Evolutionary conservation across 2,888 invertebrate genomes (phyloP), one percentile per base, ranked within the genome.

Genomic region (Pinctada fucata): DNA sequence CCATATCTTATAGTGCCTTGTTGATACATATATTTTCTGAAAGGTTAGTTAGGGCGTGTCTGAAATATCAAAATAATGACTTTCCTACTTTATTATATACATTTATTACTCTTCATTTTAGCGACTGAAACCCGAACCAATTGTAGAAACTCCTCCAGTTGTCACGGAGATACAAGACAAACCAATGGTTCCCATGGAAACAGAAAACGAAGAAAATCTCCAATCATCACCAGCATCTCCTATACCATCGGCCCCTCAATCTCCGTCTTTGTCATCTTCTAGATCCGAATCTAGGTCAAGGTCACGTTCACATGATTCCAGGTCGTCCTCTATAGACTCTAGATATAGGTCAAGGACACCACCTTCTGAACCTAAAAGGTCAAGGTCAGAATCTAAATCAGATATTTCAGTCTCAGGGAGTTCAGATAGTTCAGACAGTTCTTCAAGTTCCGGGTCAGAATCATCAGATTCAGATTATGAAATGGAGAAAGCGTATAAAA

Each of bases 161-260:
- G 31, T 31, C 31, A 31, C 31, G 31, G 31, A 31, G 31, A 31
- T 31, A 31, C 31, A 31, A 31, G 31, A 31, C 31, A 31, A 31
- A 31, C 31, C 31, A 31, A 31, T 31, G 31, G 31, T 31, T 31
- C 31, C 31, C 31, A 31, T 31, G 31, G 31, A 31, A 31, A 31
- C 31, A 31, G 31, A 31, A 31, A 31, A 31, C 31, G 31, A 8
- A 66, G 31, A 13, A 16, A 66, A 66, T 16, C 66, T 66, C 13
- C n/a, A 66, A 66, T 66, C 65, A 66, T 70, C 50, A 3, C 64
- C 76, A 77, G 51, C 74, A 5, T 48, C 66, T 50, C 74, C 74
- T 49, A n/a, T 74, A 50, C 74, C 74, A 31, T 74, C 74, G 31
- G 74, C 66, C 51, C 74, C 74, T 10, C 50, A 74, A 50, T 74